These are phyloP conservation scores for Diarsia mendica DNA, from an alignment of 2,888 invertebrate genomes.

Conservation along the genomic window DNA sequence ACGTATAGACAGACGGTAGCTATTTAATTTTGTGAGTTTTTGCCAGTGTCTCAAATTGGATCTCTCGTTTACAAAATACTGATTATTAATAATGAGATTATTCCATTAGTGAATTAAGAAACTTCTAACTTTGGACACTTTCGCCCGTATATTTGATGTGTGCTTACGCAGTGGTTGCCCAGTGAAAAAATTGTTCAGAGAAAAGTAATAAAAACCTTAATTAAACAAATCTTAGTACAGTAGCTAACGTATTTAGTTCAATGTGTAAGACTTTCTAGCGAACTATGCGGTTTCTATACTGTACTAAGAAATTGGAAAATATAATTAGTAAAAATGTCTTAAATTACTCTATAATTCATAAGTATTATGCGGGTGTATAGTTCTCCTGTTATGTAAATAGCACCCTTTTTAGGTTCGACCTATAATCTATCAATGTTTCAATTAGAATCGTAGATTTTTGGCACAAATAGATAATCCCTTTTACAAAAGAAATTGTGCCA, in stretches of 20 bases:
- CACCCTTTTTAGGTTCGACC: conserved; percentile 58
- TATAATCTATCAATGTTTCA: conserved; percentile 58
- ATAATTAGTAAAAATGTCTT: conserved; percentile 42
- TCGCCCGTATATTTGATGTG: conserved; percentile 61
- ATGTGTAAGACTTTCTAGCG: conserved; percentile 20
- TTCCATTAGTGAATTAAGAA: conserved; percentile 89
- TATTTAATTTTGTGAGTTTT: conserved; percentile 67
- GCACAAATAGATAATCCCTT: conserved; percentile 65
- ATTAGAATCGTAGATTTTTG: conserved; percentile 67
- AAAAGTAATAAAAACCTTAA: conserved; percentile 20
- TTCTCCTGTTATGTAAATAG: conserved; percentile 66
- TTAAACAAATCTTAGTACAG: conserved; percentile 40
- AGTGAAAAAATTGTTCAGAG: conserved; percentile 41
- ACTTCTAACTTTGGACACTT: conserved; percentile 62
- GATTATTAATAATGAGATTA: conserved; percentile 85
- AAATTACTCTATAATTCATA: conserved; percentile 51
- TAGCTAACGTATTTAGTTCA: conserved; percentile 8
- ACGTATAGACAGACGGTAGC: conserved; percentile 59
- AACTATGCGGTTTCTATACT: conserved; percentile 20
- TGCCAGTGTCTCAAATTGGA: conserved; percentile 83
- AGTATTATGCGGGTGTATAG: conserved; percentile 67
- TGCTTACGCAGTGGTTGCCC: conserved; percentile 49
- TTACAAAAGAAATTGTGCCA: conserved; percentile 73
- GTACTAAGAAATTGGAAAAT: conserved; percentile 44
- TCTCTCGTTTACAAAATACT: conserved; percentile 84